Evolutionary conservation across 2,888 invertebrate species (phyloP).

Genomic region (Yponomeuta cagnagella): DNA sequence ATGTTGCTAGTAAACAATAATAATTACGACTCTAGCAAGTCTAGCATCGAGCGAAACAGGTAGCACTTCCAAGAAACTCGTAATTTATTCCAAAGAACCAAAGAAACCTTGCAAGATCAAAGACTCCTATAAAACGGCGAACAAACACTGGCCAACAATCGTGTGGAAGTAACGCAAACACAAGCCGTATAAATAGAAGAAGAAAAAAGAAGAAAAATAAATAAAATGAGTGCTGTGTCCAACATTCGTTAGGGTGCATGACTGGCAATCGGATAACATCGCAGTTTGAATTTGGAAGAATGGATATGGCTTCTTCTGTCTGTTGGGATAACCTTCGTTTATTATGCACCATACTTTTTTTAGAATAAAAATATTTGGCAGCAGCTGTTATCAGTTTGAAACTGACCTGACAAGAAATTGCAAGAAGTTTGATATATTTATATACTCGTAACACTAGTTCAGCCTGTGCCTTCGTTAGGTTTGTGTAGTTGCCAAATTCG

Average conservation of each 20-base stretch:
- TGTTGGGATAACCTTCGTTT: too few relatives aligned
- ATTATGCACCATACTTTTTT: too few relatives aligned
- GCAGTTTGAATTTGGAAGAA: constrained; percentile 19
- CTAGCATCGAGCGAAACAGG: background rate
- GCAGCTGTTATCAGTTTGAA: too few relatives aligned
- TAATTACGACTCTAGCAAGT: too few relatives aligned
- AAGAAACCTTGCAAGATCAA: constrained; percentile 39
- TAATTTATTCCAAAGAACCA: constrained; percentile 17
- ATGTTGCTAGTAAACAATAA: too few relatives aligned
- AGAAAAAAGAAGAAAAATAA: constrained; percentile 40
- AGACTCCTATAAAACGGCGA: constrained; percentile 48
- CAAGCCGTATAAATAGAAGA: constrained; percentile 26
- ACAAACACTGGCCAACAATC: constrained; percentile 47
- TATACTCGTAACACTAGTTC: too few relatives aligned
- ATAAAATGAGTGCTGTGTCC: constrained; percentile 20
- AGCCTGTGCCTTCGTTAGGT: too few relatives aligned
- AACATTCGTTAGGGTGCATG: constrained; percentile 69
- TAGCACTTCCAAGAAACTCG: background rate
- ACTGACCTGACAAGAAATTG: too few relatives aligned
- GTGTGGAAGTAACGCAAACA: constrained; percentile 53
- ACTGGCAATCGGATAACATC: constrained; percentile 63
- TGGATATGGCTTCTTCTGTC: constrained; percentile 1
- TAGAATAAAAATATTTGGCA: too few relatives aligned
- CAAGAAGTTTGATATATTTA: too few relatives aligned
- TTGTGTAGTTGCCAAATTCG: too few relatives aligned